Conservation (phyloP, 1,140 invertebrate species). For the Apis cerana region DNA sequence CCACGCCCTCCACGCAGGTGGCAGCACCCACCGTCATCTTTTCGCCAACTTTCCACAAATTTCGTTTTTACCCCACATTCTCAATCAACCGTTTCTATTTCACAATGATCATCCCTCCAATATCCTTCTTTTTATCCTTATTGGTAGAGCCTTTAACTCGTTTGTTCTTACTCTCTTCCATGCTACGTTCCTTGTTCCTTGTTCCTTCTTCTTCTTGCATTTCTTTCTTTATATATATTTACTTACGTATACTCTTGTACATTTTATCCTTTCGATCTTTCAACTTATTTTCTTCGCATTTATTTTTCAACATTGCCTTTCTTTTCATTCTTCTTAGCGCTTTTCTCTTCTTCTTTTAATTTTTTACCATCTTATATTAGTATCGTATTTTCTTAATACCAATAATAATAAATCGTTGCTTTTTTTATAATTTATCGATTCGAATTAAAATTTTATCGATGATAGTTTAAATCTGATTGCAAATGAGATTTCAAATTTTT, state of each 20-base stretch:
- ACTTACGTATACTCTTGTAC: neutral
- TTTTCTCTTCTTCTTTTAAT: neutral
- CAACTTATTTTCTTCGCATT: neutral
- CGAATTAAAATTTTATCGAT: too few species aligned
- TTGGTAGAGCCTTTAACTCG: neutral
- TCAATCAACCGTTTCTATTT: neutral
- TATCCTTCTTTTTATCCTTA: neutral
- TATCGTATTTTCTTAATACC: too few species aligned
- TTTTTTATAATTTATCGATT: neutral
- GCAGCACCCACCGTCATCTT: conserved; percentile 64
- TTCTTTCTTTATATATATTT: conserved; percentile 14
- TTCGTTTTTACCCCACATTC: neutral
- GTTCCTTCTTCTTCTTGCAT: neutral
- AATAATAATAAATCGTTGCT: neutral
- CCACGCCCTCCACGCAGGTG: conserved; percentile 81
- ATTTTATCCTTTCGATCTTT: neutral
- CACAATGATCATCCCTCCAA: neutral
- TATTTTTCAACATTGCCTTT: conserved; percentile 1
- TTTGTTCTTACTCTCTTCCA: conserved; percentile 25
- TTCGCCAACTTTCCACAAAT: conserved; percentile 27
- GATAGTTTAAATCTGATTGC: too few species aligned
- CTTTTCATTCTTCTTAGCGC: neutral
- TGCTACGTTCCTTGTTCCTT: neutral
- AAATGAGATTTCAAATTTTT: too few species aligned
- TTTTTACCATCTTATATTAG: neutral